Percentiles rank a stretch among this genome's conserved stretches.
Conservation (phyloP, 92 coral and sea anemone species). For the Parazoanthus swiftii region DNA sequence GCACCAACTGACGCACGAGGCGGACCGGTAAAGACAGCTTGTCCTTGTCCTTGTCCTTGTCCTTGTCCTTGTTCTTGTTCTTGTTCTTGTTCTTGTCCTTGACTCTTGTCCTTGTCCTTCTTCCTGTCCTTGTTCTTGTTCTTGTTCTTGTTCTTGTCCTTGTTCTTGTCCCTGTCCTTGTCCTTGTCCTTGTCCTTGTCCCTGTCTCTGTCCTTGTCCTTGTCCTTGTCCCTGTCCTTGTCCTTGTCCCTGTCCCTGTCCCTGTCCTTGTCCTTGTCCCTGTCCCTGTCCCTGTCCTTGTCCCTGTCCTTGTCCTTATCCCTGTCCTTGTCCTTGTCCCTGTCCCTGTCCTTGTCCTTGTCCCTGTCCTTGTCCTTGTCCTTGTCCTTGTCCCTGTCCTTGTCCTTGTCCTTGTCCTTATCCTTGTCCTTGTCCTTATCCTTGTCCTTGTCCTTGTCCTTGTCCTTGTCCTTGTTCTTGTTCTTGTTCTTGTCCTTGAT, state of each 20-base stretch:
- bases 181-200: neutral
- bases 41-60: neutral
- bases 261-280: neutral
- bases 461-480: neutral
- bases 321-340: neutral
- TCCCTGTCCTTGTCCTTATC: neutral
- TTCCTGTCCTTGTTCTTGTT: neutral
- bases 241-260: neutral
- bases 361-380: neutral
- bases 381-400: neutral
- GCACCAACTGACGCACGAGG: constrained; percentile 29
- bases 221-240: neutral
- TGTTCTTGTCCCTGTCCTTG: neutral
- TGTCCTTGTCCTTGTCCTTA: neutral
- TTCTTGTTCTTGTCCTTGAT: neutral
- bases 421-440: neutral
- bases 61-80: neutral
- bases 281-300: neutral
- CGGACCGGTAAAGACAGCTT: neutral
- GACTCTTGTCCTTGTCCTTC: neutral
- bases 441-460: neutral
- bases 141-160: neutral
- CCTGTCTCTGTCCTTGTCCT: neutral
- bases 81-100: neutral
- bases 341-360: neutral